These are phyloP conservation scores for Zelostemma sp. DNA, from an alignment of 1,140 invertebrate genomes.

Conservation along the genomic window DNA sequence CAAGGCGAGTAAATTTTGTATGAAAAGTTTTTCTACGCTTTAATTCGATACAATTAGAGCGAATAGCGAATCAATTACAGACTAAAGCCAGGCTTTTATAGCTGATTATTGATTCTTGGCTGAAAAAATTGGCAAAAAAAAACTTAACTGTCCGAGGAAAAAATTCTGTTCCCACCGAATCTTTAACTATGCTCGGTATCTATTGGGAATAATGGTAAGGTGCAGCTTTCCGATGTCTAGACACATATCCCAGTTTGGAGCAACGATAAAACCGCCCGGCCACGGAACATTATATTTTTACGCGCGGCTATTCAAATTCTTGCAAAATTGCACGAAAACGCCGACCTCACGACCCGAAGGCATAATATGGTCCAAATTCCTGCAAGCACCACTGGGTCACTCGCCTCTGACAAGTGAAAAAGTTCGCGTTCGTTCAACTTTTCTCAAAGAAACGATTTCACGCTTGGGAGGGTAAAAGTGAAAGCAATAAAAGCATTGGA, in stretches of 20 bases:
- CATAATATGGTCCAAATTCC: constrained; percentile 59
- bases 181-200: constrained; percentile 51
- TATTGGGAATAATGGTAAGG: constrained; percentile 57
- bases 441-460: too few species aligned
- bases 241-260: constrained; percentile 48
- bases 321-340: constrained; percentile 67
- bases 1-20: constrained; percentile 74
- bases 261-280: constrained; percentile 55
- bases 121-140: constrained; percentile 15
- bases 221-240: constrained; percentile 51
- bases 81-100: constrained; percentile 12
- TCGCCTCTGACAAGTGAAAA: constrained; percentile 42
- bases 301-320: constrained; percentile 68
- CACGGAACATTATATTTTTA: constrained; percentile 62
- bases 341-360: constrained; percentile 49
- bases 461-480: too few species aligned
- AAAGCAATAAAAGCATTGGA: too few species aligned
- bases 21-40: background rate
- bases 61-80: constrained; percentile 26
- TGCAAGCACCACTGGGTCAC: constrained; percentile 63
- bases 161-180: constrained; percentile 58
- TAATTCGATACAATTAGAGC: background rate
- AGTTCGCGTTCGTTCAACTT: too few species aligned
- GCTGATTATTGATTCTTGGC: constrained; percentile 33
- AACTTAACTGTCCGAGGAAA: constrained; percentile 25